A percentile compares a stretch with the other conserved stretches of the same genome.
Evolutionary conservation across 2,888 invertebrate genomes (phyloP).

Genomic region (Mythimna loreyi): DNA sequence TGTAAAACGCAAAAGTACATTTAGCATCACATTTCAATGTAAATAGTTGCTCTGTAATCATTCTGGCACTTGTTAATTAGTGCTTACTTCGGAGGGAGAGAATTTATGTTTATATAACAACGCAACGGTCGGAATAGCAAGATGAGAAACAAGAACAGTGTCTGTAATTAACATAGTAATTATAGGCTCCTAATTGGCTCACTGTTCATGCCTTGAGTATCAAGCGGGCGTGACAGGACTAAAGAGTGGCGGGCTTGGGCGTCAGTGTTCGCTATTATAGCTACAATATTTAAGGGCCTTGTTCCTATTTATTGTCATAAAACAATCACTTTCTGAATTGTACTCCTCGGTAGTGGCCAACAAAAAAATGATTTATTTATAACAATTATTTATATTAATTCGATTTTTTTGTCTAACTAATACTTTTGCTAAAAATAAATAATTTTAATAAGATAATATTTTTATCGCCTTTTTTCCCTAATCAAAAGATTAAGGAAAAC

Average conservation of each 20-base stretch:
- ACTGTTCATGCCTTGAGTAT: conserved; percentile 87
- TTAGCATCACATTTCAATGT: conserved; percentile 53
- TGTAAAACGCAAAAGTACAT: conserved; percentile 26
- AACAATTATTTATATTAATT: too few species aligned
- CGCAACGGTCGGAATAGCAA: conserved; percentile 82
- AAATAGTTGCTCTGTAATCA: conserved; percentile 76
- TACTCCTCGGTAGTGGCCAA: too few species aligned
- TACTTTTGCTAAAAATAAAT: too few species aligned
- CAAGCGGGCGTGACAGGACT: conserved; percentile 84
- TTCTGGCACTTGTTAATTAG: conserved; percentile 81
- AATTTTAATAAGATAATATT: too few species aligned
- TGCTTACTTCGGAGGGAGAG: conserved; percentile 76
- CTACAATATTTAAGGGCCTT: conserved; percentile 74
- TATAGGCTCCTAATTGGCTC: conserved; percentile 89
- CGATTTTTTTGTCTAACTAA: too few species aligned
- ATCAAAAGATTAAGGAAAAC: too few species aligned
- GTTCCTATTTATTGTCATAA: too few species aligned
- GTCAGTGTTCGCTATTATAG: conserved; percentile 54
- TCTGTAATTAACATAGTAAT: conserved; percentile 90
- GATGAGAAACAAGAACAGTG: conserved; percentile 86
- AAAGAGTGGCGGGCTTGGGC: conserved; percentile 66
- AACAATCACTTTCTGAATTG: too few species aligned
- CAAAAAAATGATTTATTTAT: too few species aligned
- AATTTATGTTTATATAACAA: conserved; percentile 86
- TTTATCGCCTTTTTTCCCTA: too few species aligned